These are phyloP conservation scores for Gavia stellata DNA, from an alignment of 2,113 vertebrate genomes.

Conservation along the genomic window DNA sequence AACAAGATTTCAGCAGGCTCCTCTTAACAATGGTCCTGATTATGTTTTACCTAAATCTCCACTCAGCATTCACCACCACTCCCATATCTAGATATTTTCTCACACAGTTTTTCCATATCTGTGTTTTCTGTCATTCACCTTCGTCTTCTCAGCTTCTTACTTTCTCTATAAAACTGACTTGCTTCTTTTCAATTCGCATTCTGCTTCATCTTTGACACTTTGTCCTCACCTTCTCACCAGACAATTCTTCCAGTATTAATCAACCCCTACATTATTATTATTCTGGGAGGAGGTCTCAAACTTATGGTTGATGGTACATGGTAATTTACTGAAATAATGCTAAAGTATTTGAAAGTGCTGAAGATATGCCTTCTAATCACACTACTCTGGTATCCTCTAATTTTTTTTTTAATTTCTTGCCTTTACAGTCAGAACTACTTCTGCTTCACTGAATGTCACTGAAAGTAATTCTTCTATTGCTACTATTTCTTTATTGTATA, in stretches of 20 bases:
- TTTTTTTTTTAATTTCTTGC: not conserved
- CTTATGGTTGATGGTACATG: not conserved
- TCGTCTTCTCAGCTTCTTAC: not conserved
- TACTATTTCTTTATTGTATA: not conserved
- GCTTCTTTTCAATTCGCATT: not conserved
- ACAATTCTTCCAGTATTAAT: not conserved
- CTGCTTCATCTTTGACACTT: not conserved
- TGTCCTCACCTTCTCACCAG: not conserved
- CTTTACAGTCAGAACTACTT: not conserved
- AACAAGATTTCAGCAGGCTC: not conserved
- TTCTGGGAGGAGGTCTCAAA: not conserved
- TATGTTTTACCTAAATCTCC: not conserved
- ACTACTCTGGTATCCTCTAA: not conserved
- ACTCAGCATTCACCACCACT: not conserved
- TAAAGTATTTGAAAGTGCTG: not conserved
- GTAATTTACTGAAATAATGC: not conserved
- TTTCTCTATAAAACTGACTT: not conserved
- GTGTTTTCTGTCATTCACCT: not conserved
- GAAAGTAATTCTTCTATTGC: not conserved
- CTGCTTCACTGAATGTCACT: not conserved
- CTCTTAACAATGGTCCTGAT: not conserved
- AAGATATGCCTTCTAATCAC: not conserved
- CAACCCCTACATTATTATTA: not conserved
- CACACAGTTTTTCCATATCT: not conserved
- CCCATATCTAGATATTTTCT: not conserved